Conservation (phyloP, 2,113 vertebrate genomes). For the Maylandia zebra region DNA sequence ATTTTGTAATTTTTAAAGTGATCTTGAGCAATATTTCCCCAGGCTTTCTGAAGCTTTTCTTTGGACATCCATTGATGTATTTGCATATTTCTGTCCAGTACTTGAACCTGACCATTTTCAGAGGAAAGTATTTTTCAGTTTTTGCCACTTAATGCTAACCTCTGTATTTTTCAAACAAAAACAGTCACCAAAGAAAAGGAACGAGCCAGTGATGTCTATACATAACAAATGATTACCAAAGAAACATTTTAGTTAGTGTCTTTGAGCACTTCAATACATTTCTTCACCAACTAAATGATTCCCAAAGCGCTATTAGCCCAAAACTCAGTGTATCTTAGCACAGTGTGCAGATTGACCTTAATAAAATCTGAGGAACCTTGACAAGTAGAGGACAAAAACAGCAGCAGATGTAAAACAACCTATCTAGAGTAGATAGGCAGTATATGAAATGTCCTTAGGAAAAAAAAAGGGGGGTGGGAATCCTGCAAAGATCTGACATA, state of each 20-base stretch:
- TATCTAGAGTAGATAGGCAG: background rate
- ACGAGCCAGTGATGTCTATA: background rate
- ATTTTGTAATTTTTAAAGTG: background rate
- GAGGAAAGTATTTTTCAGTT: background rate
- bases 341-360: background rate
- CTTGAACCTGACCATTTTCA: background rate
- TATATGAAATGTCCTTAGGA: background rate
- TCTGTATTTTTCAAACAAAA: background rate
- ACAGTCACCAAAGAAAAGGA: background rate
- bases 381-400: background rate
- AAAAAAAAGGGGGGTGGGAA: rapidly evolving
- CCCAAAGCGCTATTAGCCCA: background rate
- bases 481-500: background rate
- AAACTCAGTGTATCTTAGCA: background rate
- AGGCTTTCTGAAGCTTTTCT: background rate
- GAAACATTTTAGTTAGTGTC: background rate
- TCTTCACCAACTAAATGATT: background rate
- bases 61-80: background rate
- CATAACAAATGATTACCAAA: background rate
- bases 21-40: background rate
- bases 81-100: background rate
- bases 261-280: background rate
- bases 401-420: background rate
- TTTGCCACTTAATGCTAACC: background rate
- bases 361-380: background rate